These are phyloP conservation scores for Plotosus lineatus DNA, from an alignment of 2,113 vertebrate genomes.

Conservation along the genomic window DNA sequence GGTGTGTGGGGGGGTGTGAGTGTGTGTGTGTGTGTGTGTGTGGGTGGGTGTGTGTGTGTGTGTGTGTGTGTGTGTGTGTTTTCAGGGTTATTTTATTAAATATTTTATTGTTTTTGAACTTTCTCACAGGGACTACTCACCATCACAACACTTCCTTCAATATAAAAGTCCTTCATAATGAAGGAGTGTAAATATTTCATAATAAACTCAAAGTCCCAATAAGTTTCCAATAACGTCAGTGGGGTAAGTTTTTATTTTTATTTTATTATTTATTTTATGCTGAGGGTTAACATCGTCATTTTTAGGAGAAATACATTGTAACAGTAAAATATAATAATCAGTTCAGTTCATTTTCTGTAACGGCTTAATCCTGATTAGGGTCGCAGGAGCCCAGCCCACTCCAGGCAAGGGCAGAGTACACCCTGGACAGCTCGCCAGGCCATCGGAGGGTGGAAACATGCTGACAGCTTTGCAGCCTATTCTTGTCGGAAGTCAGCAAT, in stretches of 20 bases:
- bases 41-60: slow-evolving; percentile 16
- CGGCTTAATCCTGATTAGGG: no score
- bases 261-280: neutral
- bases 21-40: neutral
- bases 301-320: neutral
- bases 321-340: neutral
- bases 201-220: neutral
- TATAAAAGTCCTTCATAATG: slow-evolving; percentile 25
- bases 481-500: no score
- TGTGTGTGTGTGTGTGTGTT: neutral
- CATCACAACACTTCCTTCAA: neutral
- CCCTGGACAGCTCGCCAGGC: no score
- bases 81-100: slow-evolving; percentile 9
- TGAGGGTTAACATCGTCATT: neutral
- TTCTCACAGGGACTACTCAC: neutral
- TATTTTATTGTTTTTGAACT: neutral
- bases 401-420: no score
- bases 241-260: neutral
- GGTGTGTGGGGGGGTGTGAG: neutral
- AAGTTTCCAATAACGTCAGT: slow-evolving; percentile 14
- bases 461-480: no score
- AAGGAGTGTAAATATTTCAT: slow-evolving; percentile 12
- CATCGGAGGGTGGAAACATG: no score
- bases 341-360: no score
- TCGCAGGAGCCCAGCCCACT: no score